phyloP scores from a whole-genome alignment of 2,113 vertebrate genomes.

The Chlorodrepanis virens region DNA sequence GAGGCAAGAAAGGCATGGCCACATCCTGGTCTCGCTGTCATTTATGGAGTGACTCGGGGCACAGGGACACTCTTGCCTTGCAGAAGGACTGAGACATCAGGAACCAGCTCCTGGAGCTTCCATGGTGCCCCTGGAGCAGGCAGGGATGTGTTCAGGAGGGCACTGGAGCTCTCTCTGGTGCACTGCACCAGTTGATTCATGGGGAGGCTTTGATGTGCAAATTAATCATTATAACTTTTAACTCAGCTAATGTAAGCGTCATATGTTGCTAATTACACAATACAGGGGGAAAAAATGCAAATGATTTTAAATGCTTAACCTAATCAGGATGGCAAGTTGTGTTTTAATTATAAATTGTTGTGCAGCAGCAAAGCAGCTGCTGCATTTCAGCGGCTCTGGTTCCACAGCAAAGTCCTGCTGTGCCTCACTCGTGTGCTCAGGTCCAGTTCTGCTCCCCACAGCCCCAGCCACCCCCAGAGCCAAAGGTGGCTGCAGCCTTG shows the following conservation, averaged over 20 bases:
- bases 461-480: neutral
- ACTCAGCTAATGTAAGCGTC: conserved; percentile 52
- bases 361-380: conserved; percentile 2
- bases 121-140: fast-evolving
- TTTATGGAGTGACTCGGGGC: fast-evolving
- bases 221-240: conserved; percentile 67
- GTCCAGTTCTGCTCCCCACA: neutral
- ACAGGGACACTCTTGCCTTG: neutral
- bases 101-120: fast-evolving
- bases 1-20: neutral
- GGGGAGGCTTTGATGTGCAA: conserved; percentile 23
- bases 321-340: conserved; percentile 46
- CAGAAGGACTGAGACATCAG: neutral
- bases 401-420: neutral
- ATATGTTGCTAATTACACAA: conserved; percentile 58
- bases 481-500: neutral
- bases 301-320: conserved; percentile 47
- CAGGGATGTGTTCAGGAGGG: fast-evolving
- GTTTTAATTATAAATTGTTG: conserved; percentile 57
- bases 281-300: neutral
- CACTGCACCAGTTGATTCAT: neutral
- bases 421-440: fast-evolving
- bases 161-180: neutral
- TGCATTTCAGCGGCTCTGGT: neutral
- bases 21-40: fast-evolving